Evolutionary conservation across 1,140 invertebrate species (phyloP).

Genomic region (Musca domestica): DNA sequence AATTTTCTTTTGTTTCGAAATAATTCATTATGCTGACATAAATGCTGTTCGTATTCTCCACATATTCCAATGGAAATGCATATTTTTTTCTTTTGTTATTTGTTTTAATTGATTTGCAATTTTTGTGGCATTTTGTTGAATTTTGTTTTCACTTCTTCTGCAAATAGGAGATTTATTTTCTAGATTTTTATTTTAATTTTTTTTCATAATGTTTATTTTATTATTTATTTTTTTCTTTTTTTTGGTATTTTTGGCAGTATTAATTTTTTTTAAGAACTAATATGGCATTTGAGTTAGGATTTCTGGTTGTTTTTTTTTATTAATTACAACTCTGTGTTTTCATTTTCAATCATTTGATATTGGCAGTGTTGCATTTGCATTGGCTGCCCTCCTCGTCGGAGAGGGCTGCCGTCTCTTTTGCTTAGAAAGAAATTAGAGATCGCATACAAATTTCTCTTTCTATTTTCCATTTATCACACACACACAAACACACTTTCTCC

Average conservation of each 20-base stretch:
- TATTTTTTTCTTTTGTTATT: slow-evolving; percentile 7
- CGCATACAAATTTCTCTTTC: slow-evolving; percentile 4
- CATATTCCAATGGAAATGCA: no score
- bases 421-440: slow-evolving; percentile 2
- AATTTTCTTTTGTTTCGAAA: neutral
- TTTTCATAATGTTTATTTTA: slow-evolving; percentile 8
- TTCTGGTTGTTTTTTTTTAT: neutral
- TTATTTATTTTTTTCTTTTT: neutral
- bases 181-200: slow-evolving; percentile 1
- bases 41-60: no score
- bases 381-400: no score
- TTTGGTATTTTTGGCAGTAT: neutral
- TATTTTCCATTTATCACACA: no score
- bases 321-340: neutral
- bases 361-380: neutral
- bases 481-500: no score
- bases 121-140: neutral
- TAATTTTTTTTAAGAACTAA: slow-evolving; percentile 6
- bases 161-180: no score
- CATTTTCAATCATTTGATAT: neutral
- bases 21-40: no score
- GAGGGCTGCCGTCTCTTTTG: no score
- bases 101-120: neutral
- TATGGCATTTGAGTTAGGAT: slow-evolving; percentile 9
- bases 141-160: neutral